Evolutionary conservation across 2,888 invertebrate genomes (phyloP).

Genomic region (Aspidiotus rigidus): DNA sequence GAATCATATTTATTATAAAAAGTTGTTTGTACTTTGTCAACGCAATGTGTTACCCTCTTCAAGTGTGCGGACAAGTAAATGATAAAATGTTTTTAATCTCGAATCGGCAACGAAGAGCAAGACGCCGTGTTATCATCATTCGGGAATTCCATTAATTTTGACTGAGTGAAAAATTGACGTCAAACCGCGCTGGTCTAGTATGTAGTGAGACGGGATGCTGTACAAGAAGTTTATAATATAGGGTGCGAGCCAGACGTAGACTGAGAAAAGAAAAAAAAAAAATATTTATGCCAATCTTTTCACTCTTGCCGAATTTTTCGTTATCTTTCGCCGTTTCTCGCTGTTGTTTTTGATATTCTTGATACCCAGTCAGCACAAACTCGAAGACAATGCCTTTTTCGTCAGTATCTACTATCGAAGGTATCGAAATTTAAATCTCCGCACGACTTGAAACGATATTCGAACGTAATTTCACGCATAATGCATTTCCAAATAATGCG

Average conservation of each 20-base stretch:
- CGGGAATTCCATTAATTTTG: constrained; percentile 6
- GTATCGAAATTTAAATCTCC: no score
- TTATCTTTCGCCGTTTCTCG: not conserved
- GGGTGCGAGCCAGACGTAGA: no score
- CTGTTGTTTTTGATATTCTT: not conserved
- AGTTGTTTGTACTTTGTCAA: not conserved
- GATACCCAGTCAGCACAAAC: no score
- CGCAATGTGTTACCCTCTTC: constrained; percentile 5
- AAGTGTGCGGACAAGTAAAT: constrained; percentile 7
- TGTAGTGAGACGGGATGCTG: not conserved
- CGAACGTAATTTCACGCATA: no score
- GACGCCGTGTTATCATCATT: no score
- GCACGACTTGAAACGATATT: no score
- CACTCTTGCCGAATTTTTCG: not conserved
- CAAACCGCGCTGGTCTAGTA: constrained; percentile 7
- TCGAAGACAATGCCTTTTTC: no score
- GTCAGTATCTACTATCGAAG: no score
- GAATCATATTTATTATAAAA: no score
- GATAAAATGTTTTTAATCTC: constrained; percentile 7
- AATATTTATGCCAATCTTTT: not conserved
- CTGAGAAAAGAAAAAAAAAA: not conserved
- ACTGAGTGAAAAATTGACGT: constrained; percentile 16
- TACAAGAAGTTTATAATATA: not conserved
- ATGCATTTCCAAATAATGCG: no score
- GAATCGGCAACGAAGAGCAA: no score